These are phyloP conservation scores for Chironomus tentans DNA, from an alignment of 2,888 invertebrate species.

Conservation along the genomic window DNA sequence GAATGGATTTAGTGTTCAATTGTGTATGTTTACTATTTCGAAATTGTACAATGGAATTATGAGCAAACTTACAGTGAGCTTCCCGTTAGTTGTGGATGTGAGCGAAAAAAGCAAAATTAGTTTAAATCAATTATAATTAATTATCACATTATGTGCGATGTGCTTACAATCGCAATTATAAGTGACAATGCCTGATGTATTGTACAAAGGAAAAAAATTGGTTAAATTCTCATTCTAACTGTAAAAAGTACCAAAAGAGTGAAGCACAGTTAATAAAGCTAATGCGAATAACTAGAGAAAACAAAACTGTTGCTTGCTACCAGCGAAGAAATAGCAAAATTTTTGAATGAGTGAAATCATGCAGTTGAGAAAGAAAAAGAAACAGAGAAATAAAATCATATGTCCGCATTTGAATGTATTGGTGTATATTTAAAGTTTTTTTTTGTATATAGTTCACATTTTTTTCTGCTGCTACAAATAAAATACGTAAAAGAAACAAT, in stretches of 20 bases:
- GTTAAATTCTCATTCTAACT: neutral
- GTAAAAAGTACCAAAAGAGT: neutral
- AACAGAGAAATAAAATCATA: neutral
- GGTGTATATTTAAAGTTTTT: neutral
- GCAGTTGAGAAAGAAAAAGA: neutral
- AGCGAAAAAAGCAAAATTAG: neutral
- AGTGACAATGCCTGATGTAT: too few relatives aligned
- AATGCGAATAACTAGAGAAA: too few relatives aligned
- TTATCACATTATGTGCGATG: neutral
- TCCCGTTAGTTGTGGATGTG: neutral
- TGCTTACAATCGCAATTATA: neutral
- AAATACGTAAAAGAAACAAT: neutral
- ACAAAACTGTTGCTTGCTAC: neutral
- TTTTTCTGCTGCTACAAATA: neutral
- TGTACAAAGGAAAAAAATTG: neutral
- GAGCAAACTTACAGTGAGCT: neutral
- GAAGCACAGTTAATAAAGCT: neutral
- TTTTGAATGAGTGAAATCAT: too few relatives aligned
- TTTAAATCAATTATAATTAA: neutral
- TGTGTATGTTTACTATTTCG: neutral
- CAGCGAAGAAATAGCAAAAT: too few relatives aligned
- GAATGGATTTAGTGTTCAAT: conserved; percentile 15
- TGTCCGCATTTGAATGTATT: neutral
- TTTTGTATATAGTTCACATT: neutral
- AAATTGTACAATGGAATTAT: neutral